Conservation (phyloP, 2,113 vertebrate genomes). For the Tapirus terrestris region DNA sequence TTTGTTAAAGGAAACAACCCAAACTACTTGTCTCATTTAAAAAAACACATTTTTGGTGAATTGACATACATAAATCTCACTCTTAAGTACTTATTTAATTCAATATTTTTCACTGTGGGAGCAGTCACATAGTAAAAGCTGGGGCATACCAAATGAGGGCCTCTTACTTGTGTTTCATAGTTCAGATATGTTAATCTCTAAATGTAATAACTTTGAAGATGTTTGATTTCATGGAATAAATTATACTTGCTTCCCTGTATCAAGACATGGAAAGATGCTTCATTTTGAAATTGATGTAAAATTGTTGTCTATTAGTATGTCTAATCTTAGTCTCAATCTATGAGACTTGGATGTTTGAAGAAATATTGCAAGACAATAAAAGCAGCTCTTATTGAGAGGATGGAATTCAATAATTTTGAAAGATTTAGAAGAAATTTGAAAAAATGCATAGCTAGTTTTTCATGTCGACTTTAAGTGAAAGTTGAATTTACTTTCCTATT, state of each 20-base stretch:
- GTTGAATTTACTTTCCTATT: background rate
- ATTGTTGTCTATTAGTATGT: background rate
- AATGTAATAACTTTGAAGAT: background rate
- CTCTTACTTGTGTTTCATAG: background rate
- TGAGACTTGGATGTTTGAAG: background rate
- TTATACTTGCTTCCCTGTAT: background rate
- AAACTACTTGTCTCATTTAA: background rate
- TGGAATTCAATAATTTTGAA: conserved; percentile 33
- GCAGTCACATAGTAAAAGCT: background rate
- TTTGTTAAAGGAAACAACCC: background rate
- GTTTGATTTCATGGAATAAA: background rate
- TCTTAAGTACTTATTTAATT: background rate
- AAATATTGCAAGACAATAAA: background rate
- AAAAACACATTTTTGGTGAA: background rate
- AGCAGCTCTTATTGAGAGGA: background rate
- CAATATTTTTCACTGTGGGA: background rate
- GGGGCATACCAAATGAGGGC: background rate
- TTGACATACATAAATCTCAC: background rate
- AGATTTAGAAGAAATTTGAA: conserved; percentile 34
- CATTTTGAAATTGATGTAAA: background rate
- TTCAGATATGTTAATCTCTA: background rate
- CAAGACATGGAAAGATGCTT: background rate
- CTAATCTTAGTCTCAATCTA: background rate
- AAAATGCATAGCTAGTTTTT: background rate
- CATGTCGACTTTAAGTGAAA: conserved; percentile 33